A percentile compares a stretch with the other conserved stretches of the same genome.
phyloP scores from a whole-genome alignment of 2,113 vertebrate species.

The Romanogobio albipinnatus region DNA sequence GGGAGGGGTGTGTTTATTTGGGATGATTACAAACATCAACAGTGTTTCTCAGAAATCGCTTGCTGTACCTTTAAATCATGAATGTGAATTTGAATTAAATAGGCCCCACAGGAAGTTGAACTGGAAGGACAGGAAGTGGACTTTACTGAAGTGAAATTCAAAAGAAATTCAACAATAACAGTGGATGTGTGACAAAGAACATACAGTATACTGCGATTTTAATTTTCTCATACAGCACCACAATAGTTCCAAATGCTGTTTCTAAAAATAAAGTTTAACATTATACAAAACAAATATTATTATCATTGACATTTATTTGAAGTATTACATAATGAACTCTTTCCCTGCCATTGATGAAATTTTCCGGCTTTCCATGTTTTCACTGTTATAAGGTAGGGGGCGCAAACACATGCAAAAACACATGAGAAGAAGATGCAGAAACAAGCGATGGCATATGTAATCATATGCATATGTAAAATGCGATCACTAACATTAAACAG shows the following conservation, averaged over 20 bases:
- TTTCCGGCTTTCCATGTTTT: no score
- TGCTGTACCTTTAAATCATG: neutral
- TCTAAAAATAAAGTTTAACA: neutral
- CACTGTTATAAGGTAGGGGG: no score
- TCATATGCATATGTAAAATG: no score
- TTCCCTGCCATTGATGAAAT: no score
- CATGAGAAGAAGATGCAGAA: no score
- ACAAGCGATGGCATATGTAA: no score
- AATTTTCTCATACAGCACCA: neutral
- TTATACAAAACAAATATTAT: neutral
- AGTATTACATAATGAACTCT: neutral
- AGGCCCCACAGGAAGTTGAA: neutral
- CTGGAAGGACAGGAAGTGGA: neutral
- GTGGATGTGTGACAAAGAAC: neutral
- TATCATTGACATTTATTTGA: neutral
- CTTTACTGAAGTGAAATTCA: neutral
- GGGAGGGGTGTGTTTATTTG: no score
- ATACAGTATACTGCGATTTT: neutral
- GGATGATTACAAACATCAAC: no score
- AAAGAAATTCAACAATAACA: neutral
- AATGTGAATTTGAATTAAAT: neutral
- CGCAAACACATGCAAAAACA: no score
- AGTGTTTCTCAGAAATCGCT: no score
- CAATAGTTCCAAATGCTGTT: neutral
- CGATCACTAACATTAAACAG: no score